Evolutionary conservation across 2,797 vertebrate genomes (phyloP).

Genomic region (Ceryle rudis): DNA sequence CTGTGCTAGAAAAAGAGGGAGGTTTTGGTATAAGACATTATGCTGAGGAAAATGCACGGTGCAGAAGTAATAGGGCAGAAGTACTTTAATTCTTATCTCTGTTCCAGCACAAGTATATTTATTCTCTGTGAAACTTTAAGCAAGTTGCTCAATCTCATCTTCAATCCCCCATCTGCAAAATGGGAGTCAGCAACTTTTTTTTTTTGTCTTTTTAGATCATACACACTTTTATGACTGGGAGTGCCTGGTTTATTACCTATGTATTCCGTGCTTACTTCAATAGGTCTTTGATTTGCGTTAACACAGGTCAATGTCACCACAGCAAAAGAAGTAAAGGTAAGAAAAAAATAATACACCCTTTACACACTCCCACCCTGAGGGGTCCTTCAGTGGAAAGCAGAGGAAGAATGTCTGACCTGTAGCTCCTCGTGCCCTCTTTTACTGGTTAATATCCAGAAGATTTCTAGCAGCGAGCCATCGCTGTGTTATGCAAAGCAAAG

Average conservation of each 20-base stretch:
- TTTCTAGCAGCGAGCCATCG: background rate
- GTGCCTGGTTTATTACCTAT: background rate
- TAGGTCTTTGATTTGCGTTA: background rate
- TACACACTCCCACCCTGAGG: background rate
- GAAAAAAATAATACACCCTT: background rate
- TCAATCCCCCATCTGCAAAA: background rate
- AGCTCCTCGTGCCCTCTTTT: background rate
- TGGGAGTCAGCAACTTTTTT: background rate
- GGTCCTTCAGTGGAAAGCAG: background rate
- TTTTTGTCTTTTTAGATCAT: background rate
- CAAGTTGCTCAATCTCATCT: background rate
- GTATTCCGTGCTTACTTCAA: background rate
- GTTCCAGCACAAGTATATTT: background rate
- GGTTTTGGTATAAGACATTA: background rate
- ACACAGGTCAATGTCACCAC: background rate
- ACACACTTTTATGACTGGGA: background rate
- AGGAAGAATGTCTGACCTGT: background rate
- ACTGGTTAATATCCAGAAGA: background rate
- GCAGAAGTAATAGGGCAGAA: background rate
- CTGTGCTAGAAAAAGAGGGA: background rate
- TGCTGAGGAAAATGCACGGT: background rate
- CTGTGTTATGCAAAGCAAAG: slow-evolving; percentile 4
- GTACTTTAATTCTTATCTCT: background rate
- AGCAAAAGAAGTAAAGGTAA: background rate
- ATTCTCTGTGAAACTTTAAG: background rate